These are phyloP conservation scores for Nematostella vectensis DNA, from an alignment of 92 coral and sea anemone species.

Conservation along the genomic window DNA sequence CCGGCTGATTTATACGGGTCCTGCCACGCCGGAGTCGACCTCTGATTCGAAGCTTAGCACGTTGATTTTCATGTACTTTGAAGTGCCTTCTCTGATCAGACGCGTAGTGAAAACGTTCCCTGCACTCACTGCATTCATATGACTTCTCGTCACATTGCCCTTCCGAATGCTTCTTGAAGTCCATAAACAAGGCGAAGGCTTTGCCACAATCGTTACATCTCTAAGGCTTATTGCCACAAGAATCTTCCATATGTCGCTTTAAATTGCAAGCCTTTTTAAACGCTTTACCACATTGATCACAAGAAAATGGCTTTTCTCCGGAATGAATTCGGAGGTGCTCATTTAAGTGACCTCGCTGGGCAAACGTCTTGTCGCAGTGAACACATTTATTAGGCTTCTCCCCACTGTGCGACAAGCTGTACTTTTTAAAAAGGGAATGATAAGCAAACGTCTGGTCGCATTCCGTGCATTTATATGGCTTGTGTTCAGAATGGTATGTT, in stretches of 20 bases:
- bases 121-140: too few relatives aligned
- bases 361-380: background rate
- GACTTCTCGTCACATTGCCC: conserved; percentile 1
- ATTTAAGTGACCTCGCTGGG: background rate
- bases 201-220: background rate
- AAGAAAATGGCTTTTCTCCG: background rate
- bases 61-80: too few relatives aligned
- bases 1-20: too few relatives aligned
- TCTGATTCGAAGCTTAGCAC: too few relatives aligned
- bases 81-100: too few relatives aligned
- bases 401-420: background rate
- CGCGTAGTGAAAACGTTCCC: too few relatives aligned
- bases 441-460: conserved; percentile 3
- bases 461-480: background rate
- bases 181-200: background rate
- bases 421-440: background rate
- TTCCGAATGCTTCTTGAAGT: background rate
- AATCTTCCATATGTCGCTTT: background rate
- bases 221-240: background rate
- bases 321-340: too few relatives aligned
- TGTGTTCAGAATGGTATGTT: background rate
- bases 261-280: background rate
- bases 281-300: background rate
- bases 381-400: conserved; percentile 1
- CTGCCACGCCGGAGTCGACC: too few relatives aligned